phyloP scores from a whole-genome alignment of 2,888 invertebrate genomes.

The Cheilosia vernalis region DNA sequence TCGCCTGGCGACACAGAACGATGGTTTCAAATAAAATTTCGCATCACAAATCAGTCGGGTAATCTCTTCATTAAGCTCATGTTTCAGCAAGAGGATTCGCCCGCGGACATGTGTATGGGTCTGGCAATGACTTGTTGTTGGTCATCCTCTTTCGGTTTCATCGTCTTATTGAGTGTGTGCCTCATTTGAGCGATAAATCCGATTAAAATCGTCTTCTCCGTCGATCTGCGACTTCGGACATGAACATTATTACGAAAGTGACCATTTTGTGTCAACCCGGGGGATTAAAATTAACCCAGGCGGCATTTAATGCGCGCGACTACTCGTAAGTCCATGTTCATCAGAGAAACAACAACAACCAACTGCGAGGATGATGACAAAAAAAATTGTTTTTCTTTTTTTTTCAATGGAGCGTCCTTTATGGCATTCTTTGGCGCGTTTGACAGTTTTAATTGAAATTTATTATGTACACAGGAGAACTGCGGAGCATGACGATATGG shows the following conservation, averaged over 20 bases:
- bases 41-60: background rate
- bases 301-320: background rate
- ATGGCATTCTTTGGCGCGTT: conserved; percentile 34
- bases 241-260: conserved; percentile 48
- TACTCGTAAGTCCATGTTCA: conserved; percentile 3
- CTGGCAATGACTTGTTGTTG: background rate
- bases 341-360: background rate
- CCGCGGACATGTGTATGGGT: background rate
- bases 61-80: conserved; percentile 55
- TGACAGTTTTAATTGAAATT: conserved; percentile 74
- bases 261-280: conserved; percentile 65
- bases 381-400: no score
- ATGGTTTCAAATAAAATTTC: background rate
- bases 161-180: conserved; percentile 75
- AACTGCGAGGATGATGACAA: background rate
- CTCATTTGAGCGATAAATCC: conserved; percentile 77
- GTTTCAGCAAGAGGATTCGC: background rate
- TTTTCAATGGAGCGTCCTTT: conserved; percentile 52
- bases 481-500: background rate
- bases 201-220: conserved; percentile 68
- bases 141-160: conserved; percentile 42
- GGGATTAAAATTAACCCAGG: conserved; percentile 55
- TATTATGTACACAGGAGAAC: conserved; percentile 65
- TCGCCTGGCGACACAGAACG: conserved; percentile 15
- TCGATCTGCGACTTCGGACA: conserved; percentile 8